Percentiles rank a stretch among this genome's conserved stretches.
phyloP scores from a whole-genome alignment of 2,797 vertebrate species.

The Chlorospingus semifuscus region DNA sequence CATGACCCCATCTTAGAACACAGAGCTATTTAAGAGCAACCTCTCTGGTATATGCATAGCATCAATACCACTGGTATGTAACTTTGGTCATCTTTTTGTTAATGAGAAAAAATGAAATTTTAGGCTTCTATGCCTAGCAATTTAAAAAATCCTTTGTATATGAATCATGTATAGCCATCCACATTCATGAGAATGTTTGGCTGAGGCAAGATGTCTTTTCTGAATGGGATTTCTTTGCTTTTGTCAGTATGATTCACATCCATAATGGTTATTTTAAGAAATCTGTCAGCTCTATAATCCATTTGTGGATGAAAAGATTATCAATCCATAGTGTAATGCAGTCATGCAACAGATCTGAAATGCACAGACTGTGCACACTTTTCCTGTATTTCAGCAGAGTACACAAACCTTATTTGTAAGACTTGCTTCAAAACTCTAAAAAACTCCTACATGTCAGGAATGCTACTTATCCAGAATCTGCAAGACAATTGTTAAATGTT shows the following conservation, averaged over 20 bases:
- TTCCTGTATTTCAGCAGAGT: neutral
- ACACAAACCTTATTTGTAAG: neutral
- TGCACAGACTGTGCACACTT: neutral
- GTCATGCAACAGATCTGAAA: neutral
- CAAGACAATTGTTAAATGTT: neutral
- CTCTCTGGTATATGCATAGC: neutral
- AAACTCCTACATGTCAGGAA: neutral
- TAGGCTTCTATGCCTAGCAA: neutral
- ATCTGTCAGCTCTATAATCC: constrained; percentile 4
- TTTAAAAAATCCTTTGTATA: neutral
- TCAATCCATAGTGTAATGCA: neutral
- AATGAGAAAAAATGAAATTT: neutral
- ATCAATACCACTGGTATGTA: neutral
- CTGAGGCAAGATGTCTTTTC: neutral
- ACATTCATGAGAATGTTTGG: neutral
- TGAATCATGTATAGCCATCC: neutral
- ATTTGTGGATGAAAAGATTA: neutral
- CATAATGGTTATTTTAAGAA: constrained; percentile 11
- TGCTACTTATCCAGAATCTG: neutral
- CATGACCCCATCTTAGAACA: neutral
- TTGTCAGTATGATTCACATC: constrained; percentile 17
- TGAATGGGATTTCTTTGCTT: constrained; percentile 13
- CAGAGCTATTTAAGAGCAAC: neutral
- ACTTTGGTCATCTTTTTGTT: neutral
- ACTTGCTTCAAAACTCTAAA: neutral